These are phyloP conservation scores for Emmelina monodactyla DNA, from an alignment of 2,888 invertebrate species.

Conservation along the genomic window DNA sequence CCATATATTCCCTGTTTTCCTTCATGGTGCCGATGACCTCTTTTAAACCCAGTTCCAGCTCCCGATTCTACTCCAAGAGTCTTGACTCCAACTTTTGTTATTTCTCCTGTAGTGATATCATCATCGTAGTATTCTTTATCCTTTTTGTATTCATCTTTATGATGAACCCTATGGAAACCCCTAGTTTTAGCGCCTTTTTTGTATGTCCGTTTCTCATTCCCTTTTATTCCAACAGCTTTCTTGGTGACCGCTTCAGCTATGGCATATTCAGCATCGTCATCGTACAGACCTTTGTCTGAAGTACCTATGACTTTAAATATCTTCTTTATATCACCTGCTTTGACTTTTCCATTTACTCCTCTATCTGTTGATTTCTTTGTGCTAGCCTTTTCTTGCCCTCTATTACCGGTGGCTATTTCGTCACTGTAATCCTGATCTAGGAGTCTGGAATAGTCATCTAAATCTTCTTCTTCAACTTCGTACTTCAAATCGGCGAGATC, in stretches of 20 bases:
- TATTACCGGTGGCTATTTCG: too few relatives aligned
- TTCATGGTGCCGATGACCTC: slow-evolving; percentile 41
- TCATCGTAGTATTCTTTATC: slow-evolving; percentile 67
- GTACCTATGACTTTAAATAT: slow-evolving; percentile 31
- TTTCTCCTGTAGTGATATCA: slow-evolving; percentile 55
- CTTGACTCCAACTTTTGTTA: slow-evolving; percentile 57
- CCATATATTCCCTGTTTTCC: slow-evolving; percentile 49
- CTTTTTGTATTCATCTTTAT: slow-evolving; percentile 69
- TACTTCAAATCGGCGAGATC: slow-evolving; percentile 37
- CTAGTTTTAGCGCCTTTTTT: slow-evolving; percentile 64
- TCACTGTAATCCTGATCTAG: slow-evolving; percentile 23
- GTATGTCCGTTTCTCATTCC: slow-evolving; percentile 53
- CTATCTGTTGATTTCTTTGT: slow-evolving; percentile 27
- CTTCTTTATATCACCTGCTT: slow-evolving; percentile 35
- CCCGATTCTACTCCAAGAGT: slow-evolving; percentile 45
- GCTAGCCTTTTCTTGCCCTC: slow-evolving; percentile 11
- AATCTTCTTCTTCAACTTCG: slow-evolving; percentile 37
- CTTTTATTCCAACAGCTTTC: slow-evolving; percentile 41
- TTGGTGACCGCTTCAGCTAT: slow-evolving; percentile 40
- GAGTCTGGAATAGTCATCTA: slow-evolving; percentile 33
- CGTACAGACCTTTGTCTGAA: slow-evolving; percentile 32
- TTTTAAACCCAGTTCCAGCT: slow-evolving; percentile 45
- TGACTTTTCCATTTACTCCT: slow-evolving; percentile 31
- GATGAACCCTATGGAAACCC: slow-evolving; percentile 65
- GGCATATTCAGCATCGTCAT: slow-evolving; percentile 46